Evolutionary conservation across 2,113 vertebrate species (phyloP), one percentile per base, ranked within the genome.

Genomic region (Phodopus roborovskii): DNA sequence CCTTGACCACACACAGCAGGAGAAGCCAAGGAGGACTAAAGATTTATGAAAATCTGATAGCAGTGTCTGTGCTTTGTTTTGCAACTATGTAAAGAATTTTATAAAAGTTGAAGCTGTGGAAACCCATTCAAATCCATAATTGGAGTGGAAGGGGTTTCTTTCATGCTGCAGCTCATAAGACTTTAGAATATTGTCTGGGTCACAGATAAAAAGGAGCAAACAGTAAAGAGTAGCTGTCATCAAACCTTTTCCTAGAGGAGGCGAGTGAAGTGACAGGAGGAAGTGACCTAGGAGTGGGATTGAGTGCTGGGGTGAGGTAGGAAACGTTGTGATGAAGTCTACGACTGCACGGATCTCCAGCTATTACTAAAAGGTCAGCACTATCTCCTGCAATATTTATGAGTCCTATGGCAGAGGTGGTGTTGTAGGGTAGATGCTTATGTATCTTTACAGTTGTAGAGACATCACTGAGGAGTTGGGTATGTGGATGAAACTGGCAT

Each of bases 221-320:
- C 50, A 22, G 36, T 24, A 62, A 70, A 2, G 75, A n/a, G 24
- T 71, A 6, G 16, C n/a, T 5, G 33, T 84, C 7, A 4, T 77
- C 39, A 7, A 6, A 64, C 10, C 50, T 92, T 91, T 81, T 36
- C 13, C 86, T 91, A 20, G 12, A 68, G 39, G 39, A 58, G 90
- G 70, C 12, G 22, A 70, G n/a, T 56, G 42, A 88, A 73, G 24
- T 39, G 30, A 79, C 68, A 74, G 48, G 73, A 89, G 50, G n/a
- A 85, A 94, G 58, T 74, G 62, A 88, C 66, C 45, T 33, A 30
- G 96, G 94, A 84, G 22, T 10, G 42, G 75, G 33, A 48, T 70
- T 0, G 5, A 50, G 0, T 93, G 95, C 45, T 60, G 8, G 5
- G 16, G 2, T 30, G 36, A 19, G 17, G 2, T 92, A 33, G n/a